Percentiles rank a stretch among this genome's conserved stretches.
Evolutionary conservation across 1,140 invertebrate genomes (phyloP).

Genomic region (Anoplophora glabripennis): DNA sequence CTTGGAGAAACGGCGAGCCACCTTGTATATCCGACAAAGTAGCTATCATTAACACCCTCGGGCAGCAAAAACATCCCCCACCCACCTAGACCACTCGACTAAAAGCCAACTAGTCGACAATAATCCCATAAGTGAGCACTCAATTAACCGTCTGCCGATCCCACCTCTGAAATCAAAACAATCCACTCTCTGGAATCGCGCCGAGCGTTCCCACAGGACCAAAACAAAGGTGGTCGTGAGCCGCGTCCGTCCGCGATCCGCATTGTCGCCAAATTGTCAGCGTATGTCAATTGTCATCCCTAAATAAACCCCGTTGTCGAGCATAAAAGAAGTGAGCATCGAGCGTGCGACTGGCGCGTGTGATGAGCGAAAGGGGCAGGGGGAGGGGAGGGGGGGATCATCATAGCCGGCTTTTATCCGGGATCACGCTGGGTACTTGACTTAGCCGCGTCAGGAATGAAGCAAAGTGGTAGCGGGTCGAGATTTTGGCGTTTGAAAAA

Average conservation of each 20-base stretch:
- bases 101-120: background rate
- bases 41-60: too few species aligned
- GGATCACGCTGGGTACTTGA: constrained; percentile 8
- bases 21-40: too few species aligned
- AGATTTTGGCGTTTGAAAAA: too few species aligned
- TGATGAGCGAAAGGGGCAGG: constrained; percentile 4
- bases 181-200: constrained; percentile 4
- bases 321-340: constrained; percentile 43
- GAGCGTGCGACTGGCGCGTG: constrained; percentile 27
- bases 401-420: constrained; percentile 3
- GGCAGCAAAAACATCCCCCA: too few species aligned
- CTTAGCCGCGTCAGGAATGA: background rate
- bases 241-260: constrained; percentile 23
- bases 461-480: background rate
- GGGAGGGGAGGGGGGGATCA: constrained; percentile 6
- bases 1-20: too few species aligned
- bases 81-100: too few species aligned
- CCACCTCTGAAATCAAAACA: constrained; percentile 39
- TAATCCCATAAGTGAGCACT: constrained; percentile 22
- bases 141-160: constrained; percentile 33
- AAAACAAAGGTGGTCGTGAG: constrained; percentile 32
- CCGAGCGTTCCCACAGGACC: constrained; percentile 35
- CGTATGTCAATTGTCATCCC: constrained; percentile 44
- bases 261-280: constrained; percentile 37
- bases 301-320: constrained; percentile 42